Percentiles rank a stretch among this genome's conserved stretches.
These are phyloP conservation scores for Cynoglossus semilaevis DNA, from an alignment of 2,113 vertebrate genomes.

Conservation along the genomic window DNA sequence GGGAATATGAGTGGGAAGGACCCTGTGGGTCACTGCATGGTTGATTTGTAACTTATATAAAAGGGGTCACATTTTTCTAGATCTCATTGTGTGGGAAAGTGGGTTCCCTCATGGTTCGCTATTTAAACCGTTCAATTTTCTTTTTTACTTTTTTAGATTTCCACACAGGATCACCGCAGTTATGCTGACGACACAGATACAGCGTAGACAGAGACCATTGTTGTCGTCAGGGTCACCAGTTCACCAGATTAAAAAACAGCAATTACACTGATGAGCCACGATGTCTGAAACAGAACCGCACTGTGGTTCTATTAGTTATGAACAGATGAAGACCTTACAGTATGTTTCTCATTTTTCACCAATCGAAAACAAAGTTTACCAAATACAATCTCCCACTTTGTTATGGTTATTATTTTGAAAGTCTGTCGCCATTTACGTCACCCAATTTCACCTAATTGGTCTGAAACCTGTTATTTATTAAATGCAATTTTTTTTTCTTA, in stretches of 20 bases:
- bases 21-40: constrained; percentile 22
- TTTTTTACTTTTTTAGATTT: constrained; percentile 1
- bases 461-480: too few relatives aligned
- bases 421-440: too few relatives aligned
- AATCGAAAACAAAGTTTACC: too few relatives aligned
- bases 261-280: constrained; percentile 1
- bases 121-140: too few relatives aligned
- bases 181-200: constrained; percentile 4
- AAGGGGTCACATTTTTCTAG: constrained; percentile 27
- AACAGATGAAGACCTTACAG: too few relatives aligned
- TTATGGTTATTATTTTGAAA: too few relatives aligned
- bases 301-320: too few relatives aligned
- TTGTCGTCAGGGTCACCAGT: constrained; percentile 7
- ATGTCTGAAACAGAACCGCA: neutral
- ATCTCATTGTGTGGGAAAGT: constrained; percentile 8
- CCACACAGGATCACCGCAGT: neutral
- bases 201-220: neutral
- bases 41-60: constrained; percentile 31
- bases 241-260: neutral
- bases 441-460: too few relatives aligned
- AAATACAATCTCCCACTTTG: too few relatives aligned
- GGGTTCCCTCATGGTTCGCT: constrained; percentile 17
- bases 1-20: constrained; percentile 32
- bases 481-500: too few relatives aligned
- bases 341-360: too few relatives aligned